Evolutionary conservation across 2,888 invertebrate species (phyloP).

Genomic region (Tipula lateralis): DNA sequence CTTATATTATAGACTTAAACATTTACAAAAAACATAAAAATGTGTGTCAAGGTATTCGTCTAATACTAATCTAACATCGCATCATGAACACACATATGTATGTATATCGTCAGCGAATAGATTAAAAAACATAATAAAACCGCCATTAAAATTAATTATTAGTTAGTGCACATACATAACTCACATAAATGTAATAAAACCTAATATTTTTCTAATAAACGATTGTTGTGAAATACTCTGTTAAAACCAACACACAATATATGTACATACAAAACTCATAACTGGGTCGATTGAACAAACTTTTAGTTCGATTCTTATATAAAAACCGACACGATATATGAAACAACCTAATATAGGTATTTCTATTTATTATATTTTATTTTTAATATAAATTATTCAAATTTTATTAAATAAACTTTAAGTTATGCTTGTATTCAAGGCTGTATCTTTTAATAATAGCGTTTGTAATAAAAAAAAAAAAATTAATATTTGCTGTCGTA

Average conservation of each 20-base stretch:
- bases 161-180: neutral
- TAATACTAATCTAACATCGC: neutral
- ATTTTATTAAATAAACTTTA: conserved; percentile 1
- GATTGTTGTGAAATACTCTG: neutral
- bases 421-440: neutral
- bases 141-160: neutral
- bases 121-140: neutral
- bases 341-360: neutral
- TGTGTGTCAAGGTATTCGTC: neutral
- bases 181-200: neutral
- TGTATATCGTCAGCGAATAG: neutral
- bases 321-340: neutral
- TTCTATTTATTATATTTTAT: neutral
- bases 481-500: neutral
- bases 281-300: neutral
- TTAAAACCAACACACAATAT: neutral
- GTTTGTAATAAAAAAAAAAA: neutral
- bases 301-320: neutral
- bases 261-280: neutral
- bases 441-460: neutral
- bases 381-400: neutral
- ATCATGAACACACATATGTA: neutral
- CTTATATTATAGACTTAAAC: neutral
- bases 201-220: neutral
- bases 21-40: neutral